phyloP scores from a whole-genome alignment of 1,140 invertebrate genomes.

The Bathynomus jamesi region DNA sequence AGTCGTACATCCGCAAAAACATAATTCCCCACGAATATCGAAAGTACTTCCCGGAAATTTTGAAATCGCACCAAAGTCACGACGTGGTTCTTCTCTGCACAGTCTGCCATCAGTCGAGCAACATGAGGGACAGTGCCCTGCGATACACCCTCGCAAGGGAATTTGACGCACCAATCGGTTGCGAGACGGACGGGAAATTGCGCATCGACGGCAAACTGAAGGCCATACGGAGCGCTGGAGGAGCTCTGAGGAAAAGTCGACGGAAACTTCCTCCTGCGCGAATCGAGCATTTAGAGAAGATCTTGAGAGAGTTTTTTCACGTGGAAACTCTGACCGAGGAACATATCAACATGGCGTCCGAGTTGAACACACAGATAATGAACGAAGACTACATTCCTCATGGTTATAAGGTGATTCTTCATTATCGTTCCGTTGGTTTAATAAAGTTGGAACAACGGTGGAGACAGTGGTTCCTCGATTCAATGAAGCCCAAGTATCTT shows the following conservation, averaged over 20 bases:
- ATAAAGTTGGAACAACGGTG: slow-evolving; percentile 62
- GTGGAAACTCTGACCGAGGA: slow-evolving; percentile 41
- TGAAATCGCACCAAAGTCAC: slow-evolving; percentile 76
- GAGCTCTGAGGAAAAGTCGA: slow-evolving; percentile 49
- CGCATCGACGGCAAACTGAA: slow-evolving; percentile 42
- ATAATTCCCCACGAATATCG: slow-evolving; percentile 76
- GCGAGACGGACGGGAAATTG: slow-evolving; percentile 43
- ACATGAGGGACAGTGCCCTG: slow-evolving; percentile 56
- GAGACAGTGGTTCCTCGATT: slow-evolving; percentile 65
- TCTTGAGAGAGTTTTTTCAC: slow-evolving; percentile 41
- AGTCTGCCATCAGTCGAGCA: slow-evolving; percentile 63
- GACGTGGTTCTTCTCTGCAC: slow-evolving; percentile 70
- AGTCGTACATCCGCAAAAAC: slow-evolving; percentile 68
- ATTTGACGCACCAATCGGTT: slow-evolving; percentile 57
- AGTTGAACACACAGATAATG: slow-evolving; percentile 42
- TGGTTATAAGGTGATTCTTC: slow-evolving; percentile 58
- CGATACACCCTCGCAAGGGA: slow-evolving; percentile 53
- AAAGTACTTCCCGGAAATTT: slow-evolving; percentile 66
- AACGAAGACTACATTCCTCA: slow-evolving; percentile 55
- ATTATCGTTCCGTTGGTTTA: slow-evolving; percentile 53
- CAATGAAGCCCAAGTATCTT: slow-evolving; percentile 63
- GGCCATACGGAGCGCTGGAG: slow-evolving; percentile 58
- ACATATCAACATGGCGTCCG: slow-evolving; percentile 39
- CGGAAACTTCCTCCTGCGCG: slow-evolving; percentile 25
- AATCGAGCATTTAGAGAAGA: slow-evolving; percentile 37